These are phyloP conservation scores for Fregata magnificens DNA, from an alignment of 2,113 vertebrate species.

Conservation along the genomic window DNA sequence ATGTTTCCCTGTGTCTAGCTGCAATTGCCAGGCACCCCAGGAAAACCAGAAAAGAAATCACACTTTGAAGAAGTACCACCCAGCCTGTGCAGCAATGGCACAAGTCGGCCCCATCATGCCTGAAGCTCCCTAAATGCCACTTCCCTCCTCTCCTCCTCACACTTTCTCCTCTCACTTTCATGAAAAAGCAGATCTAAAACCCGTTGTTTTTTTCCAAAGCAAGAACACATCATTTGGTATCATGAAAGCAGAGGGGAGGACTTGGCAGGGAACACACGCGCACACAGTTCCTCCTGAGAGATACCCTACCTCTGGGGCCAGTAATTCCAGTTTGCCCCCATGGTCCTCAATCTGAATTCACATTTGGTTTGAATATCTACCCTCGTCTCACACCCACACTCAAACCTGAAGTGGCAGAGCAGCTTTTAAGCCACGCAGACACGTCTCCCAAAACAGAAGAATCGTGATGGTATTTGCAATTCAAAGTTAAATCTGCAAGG, in stretches of 20 bases:
- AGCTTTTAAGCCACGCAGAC: not conserved
- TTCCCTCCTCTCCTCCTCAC: not conserved
- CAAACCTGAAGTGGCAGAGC: not conserved
- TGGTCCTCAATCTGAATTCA: not conserved
- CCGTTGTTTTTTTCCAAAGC: not conserved
- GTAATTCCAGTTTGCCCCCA: not conserved
- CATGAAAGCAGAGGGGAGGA: not conserved
- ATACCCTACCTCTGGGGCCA: not conserved
- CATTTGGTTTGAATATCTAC: not conserved
- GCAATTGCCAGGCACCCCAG: not conserved
- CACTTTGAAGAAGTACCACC: not conserved
- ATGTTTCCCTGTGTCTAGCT: not conserved
- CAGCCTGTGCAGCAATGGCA: not conserved
- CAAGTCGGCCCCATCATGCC: not conserved
- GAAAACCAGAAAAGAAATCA: not conserved
- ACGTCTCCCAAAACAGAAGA: not conserved
- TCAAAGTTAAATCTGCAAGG: slow-evolving; percentile 9
- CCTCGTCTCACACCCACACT: not conserved
- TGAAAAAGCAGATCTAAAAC: not conserved
- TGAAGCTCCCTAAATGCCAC: not conserved
- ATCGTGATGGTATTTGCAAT: slow-evolving; percentile 33
- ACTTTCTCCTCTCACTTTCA: not conserved
- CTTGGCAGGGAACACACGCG: not conserved
- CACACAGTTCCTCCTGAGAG: not conserved
- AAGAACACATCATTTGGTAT: not conserved